Percentiles rank a stretch among this genome's conserved stretches.
Evolutionary conservation across 2,888 invertebrate genomes (phyloP).

Genomic region (Sinodicranocentrus sp.): DNA sequence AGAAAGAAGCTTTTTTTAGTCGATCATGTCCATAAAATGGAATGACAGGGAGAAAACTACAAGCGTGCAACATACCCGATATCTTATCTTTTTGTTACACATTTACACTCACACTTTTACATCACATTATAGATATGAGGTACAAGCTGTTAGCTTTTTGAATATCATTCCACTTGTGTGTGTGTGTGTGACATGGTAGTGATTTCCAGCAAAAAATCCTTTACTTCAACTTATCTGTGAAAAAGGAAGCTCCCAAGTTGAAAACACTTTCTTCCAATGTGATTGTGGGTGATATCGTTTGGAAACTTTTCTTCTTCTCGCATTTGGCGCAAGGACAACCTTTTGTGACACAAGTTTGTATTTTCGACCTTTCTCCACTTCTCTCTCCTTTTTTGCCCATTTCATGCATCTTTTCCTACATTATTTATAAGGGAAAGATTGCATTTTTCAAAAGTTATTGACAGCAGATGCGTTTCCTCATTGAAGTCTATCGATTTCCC

Average conservation of each 20-base stretch:
- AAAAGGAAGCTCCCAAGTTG: too few relatives aligned
- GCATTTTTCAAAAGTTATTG: slow-evolving; percentile 25
- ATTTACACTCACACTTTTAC: slow-evolving; percentile 35
- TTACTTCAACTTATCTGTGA: too few relatives aligned
- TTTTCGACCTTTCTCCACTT: neutral
- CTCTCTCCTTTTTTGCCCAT: neutral
- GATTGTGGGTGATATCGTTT: too few relatives aligned
- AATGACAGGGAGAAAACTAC: neutral
- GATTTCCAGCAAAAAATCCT: too few relatives aligned
- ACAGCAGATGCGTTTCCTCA: slow-evolving; percentile 17
- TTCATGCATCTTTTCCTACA: slow-evolving; percentile 14
- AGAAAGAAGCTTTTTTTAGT: slow-evolving; percentile 28
- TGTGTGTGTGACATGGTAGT: too few relatives aligned
- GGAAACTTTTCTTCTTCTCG: too few relatives aligned
- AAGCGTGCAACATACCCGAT: slow-evolving; percentile 35
- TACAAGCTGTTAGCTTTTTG: slow-evolving; percentile 28
- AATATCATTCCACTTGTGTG: too few relatives aligned
- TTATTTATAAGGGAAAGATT: slow-evolving; percentile 35
- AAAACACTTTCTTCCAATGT: too few relatives aligned
- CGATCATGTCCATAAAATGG: slow-evolving; percentile 27
- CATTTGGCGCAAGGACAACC: too few relatives aligned
- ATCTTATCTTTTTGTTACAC: slow-evolving; percentile 52
- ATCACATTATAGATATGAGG: too few relatives aligned
- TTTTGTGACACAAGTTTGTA: too few relatives aligned
- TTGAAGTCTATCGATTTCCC: neutral